A percentile compares a stretch with the other conserved stretches of the same genome.
These are phyloP conservation scores for Triplophysa yarkandensis DNA, from an alignment of 2,797 vertebrate genomes.

Conservation along the genomic window DNA sequence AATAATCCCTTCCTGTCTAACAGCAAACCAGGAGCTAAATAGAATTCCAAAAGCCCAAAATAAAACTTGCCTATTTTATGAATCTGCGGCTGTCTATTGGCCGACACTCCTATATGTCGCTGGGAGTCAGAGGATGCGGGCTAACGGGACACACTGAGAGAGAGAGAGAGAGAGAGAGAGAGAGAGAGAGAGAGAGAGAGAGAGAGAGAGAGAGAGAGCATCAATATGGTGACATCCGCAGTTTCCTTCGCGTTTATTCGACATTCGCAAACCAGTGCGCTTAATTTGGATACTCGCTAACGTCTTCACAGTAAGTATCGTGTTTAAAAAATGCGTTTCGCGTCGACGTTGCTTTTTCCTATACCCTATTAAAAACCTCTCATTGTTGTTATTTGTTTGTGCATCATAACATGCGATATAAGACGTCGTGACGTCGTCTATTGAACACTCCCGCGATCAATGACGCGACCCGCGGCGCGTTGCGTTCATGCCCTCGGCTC, in stretches of 20 bases:
- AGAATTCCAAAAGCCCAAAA: neutral
- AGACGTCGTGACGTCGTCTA: constrained; percentile 9
- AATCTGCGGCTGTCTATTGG: constrained; percentile 58
- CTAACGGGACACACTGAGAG: constrained; percentile 75
- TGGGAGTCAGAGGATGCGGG: constrained; percentile 89
- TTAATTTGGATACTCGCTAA: constrained; percentile 83
- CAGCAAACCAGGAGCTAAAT: neutral
- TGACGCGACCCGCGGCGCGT: constrained; percentile 46
- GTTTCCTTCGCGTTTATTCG: constrained; percentile 85
- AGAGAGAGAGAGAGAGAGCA: too few species aligned
- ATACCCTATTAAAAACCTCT: too few species aligned
- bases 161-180: too few species aligned
- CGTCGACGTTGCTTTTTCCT: constrained; percentile 73
- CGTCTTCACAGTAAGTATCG: constrained; percentile 73
- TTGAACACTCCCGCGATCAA: constrained; percentile 34
- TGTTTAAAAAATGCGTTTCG: constrained; percentile 37
- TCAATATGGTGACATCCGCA: constrained; percentile 99
- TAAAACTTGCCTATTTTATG: constrained; percentile 5
- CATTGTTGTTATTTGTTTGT: too few species aligned
- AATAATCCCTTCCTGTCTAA: neutral
- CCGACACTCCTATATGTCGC: constrained; percentile 79
- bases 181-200: too few species aligned
- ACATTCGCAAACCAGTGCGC: constrained; percentile 87
- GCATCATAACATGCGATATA: too few species aligned
- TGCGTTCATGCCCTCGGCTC: neutral